Evolutionary conservation across 2,888 invertebrate species (phyloP).

Genomic region (Baccha elongata): DNA sequence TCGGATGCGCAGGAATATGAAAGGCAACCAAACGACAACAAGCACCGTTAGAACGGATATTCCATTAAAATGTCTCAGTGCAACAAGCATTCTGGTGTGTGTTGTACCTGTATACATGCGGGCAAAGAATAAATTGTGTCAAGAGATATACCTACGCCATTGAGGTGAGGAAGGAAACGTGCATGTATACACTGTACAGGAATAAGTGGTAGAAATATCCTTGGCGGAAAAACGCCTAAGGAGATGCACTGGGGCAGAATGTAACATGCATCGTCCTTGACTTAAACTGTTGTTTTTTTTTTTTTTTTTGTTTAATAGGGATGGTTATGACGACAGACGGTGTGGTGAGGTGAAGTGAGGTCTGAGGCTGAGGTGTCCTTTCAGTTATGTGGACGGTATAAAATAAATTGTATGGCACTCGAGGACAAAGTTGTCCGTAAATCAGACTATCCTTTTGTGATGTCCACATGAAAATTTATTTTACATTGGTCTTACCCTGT

Average conservation of each 20-base stretch:
- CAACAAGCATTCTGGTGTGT: slow-evolving; percentile 65
- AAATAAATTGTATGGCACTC: slow-evolving; percentile 61
- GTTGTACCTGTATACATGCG: slow-evolving; percentile 2
- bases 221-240: slow-evolving; percentile 60
- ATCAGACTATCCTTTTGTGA: slow-evolving; percentile 63
- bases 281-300: slow-evolving; percentile 43
- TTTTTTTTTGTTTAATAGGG: slow-evolving; percentile 6
- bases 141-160: slow-evolving; percentile 67
- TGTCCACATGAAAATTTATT: slow-evolving; percentile 65
- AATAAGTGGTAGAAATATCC: slow-evolving; percentile 65
- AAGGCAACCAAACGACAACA: slow-evolving; percentile 27
- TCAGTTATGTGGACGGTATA: slow-evolving; percentile 34
- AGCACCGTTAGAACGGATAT: slow-evolving; percentile 48
- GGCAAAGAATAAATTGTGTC: slow-evolving; percentile 68
- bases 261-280: slow-evolving; percentile 61
- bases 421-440: slow-evolving; percentile 68
- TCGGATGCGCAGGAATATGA: slow-evolving; percentile 23
- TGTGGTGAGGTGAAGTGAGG: background rate
- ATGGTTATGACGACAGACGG: background rate
- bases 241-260: slow-evolving; percentile 55
- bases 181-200: slow-evolving; percentile 21
- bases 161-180: slow-evolving; percentile 62
- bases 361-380: slow-evolving; percentile 33
- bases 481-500: slow-evolving; percentile 30
- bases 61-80: slow-evolving; percentile 68